Evolutionary conservation across 2,888 invertebrate species (phyloP).

Genomic region (Luperina nickerlii): DNA sequence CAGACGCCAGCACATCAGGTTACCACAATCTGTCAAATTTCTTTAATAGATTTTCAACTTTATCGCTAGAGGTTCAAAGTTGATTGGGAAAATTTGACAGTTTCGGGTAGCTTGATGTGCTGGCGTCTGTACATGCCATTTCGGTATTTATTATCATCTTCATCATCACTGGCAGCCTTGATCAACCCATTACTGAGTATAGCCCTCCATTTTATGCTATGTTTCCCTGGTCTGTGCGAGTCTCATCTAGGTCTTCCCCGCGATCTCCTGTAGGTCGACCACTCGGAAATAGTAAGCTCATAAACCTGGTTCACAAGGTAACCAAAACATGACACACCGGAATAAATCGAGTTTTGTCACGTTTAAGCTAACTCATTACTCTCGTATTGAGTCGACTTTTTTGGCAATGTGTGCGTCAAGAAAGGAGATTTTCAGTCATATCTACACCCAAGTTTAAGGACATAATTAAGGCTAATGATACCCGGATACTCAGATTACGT

Average conservation of each 20-base stretch:
- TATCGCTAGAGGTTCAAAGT: too few relatives aligned
- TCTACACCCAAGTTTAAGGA: constrained; percentile 11
- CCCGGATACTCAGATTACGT: not conserved
- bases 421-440: not conserved
- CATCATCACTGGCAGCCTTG: not conserved
- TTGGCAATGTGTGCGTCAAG: constrained; percentile 23
- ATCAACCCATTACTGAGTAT: not conserved
- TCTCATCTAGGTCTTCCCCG: not conserved
- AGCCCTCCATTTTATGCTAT: not conserved
- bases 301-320: not conserved
- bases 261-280: not conserved
- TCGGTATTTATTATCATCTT: not conserved
- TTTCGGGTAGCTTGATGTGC: too few relatives aligned
- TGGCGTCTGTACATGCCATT: not conserved
- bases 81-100: too few relatives aligned
- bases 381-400: not conserved
- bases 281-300: not conserved
- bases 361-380: not conserved
- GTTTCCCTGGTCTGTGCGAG: not conserved
- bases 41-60: too few relatives aligned
- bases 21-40: too few relatives aligned
- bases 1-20: too few relatives aligned
- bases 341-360: not conserved
- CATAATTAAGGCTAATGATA: constrained; percentile 44
- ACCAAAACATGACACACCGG: too few relatives aligned